phyloP scores from a whole-genome alignment of 2,797 vertebrate species.

The Centroberyx gerrardi region DNA sequence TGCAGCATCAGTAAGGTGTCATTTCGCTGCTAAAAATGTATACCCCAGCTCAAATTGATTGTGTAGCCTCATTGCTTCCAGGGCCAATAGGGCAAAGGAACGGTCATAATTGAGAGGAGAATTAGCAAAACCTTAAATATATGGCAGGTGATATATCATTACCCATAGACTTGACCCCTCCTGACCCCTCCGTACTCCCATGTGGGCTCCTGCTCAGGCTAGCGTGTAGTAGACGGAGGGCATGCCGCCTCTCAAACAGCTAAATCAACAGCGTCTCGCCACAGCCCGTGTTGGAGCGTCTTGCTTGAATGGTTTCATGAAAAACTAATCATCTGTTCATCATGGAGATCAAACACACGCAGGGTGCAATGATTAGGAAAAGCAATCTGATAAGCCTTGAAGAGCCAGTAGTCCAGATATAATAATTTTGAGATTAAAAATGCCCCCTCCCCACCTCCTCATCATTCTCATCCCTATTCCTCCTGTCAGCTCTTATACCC shows the following conservation, averaged over 20 bases:
- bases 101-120: constrained; percentile 92
- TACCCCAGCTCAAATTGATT: constrained; percentile 88
- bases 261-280: constrained; percentile 94
- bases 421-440: constrained; percentile 91
- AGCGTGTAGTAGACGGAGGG: constrained; percentile 53
- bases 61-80: constrained; percentile 80
- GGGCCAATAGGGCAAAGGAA: constrained; percentile 82
- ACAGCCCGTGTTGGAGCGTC: constrained; percentile 90
- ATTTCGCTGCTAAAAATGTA: constrained; percentile 82
- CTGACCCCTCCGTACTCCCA: constrained; percentile 90
- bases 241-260: constrained; percentile 87
- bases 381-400: constrained; percentile 91
- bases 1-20: constrained; percentile 87
- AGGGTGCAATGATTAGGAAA: constrained; percentile 95
- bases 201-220: constrained; percentile 67
- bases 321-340: constrained; percentile 99
- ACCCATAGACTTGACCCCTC: constrained; percentile 97
- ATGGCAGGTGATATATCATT: constrained; percentile 96
- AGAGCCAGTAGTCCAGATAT: constrained; percentile 90
- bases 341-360: constrained; percentile 98
- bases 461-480: constrained; percentile 42
- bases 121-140: constrained; percentile 97
- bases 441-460: constrained; percentile 41
- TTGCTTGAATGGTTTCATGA: constrained; percentile 98
- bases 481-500: constrained; percentile 68